Conservation (phyloP, 2,113 vertebrate genomes). For the Atractosteus spatula region DNA sequence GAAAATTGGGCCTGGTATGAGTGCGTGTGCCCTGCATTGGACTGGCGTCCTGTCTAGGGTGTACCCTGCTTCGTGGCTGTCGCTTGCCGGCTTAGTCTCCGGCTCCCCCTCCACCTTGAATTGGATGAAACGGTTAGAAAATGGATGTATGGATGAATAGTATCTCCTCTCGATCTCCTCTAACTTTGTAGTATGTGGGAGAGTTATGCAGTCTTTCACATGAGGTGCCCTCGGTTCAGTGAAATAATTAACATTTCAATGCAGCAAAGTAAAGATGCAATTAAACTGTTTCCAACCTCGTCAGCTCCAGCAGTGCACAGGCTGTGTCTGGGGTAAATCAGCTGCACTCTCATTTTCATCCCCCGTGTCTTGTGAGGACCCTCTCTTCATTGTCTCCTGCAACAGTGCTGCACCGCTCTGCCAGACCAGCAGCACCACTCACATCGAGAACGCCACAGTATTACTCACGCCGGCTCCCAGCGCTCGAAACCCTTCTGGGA, state of each 20-base stretch:
- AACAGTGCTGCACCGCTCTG: conserved; percentile 12
- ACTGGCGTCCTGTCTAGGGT: no score
- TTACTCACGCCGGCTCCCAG: conserved; percentile 10
- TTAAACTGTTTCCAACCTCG: conserved; percentile 23
- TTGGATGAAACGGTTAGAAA: no score
- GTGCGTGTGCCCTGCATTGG: no score
- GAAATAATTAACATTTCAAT: conserved; percentile 43
- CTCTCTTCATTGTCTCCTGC: conserved; percentile 13
- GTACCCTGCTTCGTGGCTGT: no score
- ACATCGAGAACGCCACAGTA: conserved; percentile 2
- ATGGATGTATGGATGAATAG: no score
- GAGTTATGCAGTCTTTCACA: conserved; percentile 25
- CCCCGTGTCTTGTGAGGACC: conserved; percentile 23
- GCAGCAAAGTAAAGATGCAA: conserved; percentile 29
- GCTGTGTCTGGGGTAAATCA: conserved; percentile 23
- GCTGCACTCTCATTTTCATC: conserved; percentile 9
- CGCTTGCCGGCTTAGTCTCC: no score
- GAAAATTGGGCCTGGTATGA: no score
- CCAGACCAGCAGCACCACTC: conserved; percentile 33
- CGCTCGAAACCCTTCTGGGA: background rate
- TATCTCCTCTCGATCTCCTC: no score
- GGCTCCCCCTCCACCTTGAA: no score
- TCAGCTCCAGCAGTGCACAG: conserved; percentile 20
- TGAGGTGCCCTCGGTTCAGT: conserved; percentile 20
- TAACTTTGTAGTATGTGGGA: conserved; percentile 7